phyloP scores from a whole-genome alignment of 2,113 vertebrate genomes.

The Caloenas nicobarica region DNA sequence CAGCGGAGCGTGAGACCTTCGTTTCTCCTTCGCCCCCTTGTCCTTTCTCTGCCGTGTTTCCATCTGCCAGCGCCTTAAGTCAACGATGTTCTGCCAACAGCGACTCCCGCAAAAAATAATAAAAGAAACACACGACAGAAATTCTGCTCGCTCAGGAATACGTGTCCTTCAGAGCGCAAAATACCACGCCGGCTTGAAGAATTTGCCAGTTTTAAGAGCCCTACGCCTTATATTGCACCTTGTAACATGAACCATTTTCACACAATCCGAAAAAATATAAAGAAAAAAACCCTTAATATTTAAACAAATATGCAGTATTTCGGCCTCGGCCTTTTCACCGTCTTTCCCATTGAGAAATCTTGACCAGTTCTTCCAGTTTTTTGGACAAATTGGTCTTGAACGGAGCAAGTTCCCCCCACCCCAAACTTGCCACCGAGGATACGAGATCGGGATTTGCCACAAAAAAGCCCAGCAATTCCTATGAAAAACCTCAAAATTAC shows the following conservation, averaged over 20 bases:
- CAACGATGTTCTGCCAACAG: background rate
- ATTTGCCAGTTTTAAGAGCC: background rate
- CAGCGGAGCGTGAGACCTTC: background rate
- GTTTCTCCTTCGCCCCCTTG: background rate
- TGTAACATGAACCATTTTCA: background rate
- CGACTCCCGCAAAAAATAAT: background rate
- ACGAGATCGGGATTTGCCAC: accelerated
- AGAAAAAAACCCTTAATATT: background rate
- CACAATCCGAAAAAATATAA: too few relatives aligned
- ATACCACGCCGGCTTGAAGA: background rate
- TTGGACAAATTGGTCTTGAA: background rate
- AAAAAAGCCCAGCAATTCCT: background rate
- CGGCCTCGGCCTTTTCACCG: accelerated
- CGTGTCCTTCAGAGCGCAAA: background rate
- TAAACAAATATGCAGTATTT: background rate
- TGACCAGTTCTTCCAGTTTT: background rate
- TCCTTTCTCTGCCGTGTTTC: background rate
- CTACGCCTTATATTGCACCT: too few relatives aligned
- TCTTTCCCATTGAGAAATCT: background rate
- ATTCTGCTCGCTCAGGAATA: background rate
- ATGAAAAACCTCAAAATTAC: background rate
- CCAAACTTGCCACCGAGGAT: too few relatives aligned
- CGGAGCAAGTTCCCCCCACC: accelerated
- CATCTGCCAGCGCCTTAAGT: background rate
- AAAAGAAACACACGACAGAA: background rate